Base-by-base conservation (phyloP, 2,113 vertebrate species). In the Embiotoca jacksoni region DNA sequence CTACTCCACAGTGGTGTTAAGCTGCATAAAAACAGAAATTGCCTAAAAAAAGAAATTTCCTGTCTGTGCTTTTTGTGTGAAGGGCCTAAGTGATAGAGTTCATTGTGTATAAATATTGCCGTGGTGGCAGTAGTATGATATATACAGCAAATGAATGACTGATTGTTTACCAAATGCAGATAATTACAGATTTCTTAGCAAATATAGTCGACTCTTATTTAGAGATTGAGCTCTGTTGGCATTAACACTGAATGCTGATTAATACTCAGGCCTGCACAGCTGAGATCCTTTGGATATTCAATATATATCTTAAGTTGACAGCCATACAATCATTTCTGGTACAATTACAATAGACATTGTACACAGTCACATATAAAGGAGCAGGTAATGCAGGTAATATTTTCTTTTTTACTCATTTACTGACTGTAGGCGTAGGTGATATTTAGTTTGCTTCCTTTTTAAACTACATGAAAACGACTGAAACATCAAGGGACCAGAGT, bases 1-100 rank as follows among this genome's bases (percentile, higher is more conserved):
- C 66, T 72, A 53, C 56, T 79, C 77, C 60, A 49, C 65, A 53
- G 30, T 58, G 35, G 37, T 69, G 68, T 64, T 82, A 71, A 72
- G 62, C 70, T 86, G 73, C 8, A 2, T 75, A 53, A 53, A 53
- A 77, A 73, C 56, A 31, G 46, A 81, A 84, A 67, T 83, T 11
- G n/a, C 23, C 70, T 53, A 53, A 72, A 84, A 84, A 78, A 56
- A 66, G 36, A 80, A 23, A 23, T 67, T 13, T 49, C 36, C 23
- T 72, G 7, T 46, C 33, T 59, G 41, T 57, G 37, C 61, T 78
- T 66, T 54, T 44, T 70, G 8, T 54, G 53, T 57, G 39, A 59
- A 10, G 46, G 37, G 56, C 57, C 56, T 10, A 41, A 68, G 30
- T 46, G 46, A 82, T 46, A 32, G 32, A 35, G 44, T 33, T 44